Percentiles rank a stretch among this genome's conserved stretches.
Evolutionary conservation across 2,113 vertebrate genomes (phyloP).

Genomic region (Hippopotamus amphibius): DNA sequence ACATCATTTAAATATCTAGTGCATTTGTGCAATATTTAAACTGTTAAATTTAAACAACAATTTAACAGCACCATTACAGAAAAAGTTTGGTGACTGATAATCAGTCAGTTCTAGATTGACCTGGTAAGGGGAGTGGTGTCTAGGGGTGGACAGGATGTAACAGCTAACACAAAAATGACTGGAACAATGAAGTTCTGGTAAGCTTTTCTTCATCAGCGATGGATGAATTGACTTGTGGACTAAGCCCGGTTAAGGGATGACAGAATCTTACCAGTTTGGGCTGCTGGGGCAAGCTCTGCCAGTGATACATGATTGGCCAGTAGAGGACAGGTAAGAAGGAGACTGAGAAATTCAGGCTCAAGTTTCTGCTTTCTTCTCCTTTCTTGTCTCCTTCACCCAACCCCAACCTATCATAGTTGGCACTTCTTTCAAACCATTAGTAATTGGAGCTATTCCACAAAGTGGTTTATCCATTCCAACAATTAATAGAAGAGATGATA

Average conservation of each 20-base stretch:
- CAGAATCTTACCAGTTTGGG: background rate
- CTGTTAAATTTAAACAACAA: background rate
- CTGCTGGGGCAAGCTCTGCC: too few relatives aligned
- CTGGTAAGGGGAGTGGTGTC: background rate
- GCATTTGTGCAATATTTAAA: background rate
- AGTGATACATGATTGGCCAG: background rate
- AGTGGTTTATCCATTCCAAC: background rate
- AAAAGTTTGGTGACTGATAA: background rate
- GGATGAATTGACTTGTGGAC: background rate
- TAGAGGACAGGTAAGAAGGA: background rate
- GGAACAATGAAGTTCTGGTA: background rate
- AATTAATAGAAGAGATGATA: background rate
- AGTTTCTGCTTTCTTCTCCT: background rate
- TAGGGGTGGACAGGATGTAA: background rate
- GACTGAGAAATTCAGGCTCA: background rate
- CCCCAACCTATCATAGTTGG: background rate
- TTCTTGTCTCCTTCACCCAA: background rate
- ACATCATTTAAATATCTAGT: conserved; percentile 46
- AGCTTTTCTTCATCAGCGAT: background rate
- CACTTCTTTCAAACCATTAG: background rate
- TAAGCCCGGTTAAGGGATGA: background rate
- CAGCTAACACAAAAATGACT: background rate
- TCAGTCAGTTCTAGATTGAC: background rate
- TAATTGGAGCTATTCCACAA: background rate
- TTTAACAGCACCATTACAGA: conserved; percentile 40